A percentile compares a stretch with the other conserved stretches of the same genome.
phyloP scores from a whole-genome alignment of 2,113 vertebrate species.

The Spermophilus dauricus region DNA sequence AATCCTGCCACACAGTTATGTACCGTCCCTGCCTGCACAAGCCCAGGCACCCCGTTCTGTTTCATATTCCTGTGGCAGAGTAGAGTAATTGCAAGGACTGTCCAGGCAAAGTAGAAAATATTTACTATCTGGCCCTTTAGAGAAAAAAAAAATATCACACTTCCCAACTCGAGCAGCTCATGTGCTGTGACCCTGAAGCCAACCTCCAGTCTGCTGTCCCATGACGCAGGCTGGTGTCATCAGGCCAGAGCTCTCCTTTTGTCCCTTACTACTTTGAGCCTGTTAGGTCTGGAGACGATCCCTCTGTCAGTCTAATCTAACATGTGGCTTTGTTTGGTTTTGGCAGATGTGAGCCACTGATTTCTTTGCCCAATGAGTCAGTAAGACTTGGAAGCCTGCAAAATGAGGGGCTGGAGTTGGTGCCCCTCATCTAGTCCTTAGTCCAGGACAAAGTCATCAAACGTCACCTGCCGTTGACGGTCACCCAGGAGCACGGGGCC shows the following conservation, averaged over 20 bases:
- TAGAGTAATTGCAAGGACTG: neutral
- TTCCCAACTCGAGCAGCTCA: neutral
- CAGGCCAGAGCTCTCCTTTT: too few species aligned
- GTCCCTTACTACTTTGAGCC: too few species aligned
- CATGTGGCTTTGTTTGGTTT: neutral
- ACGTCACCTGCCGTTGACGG: too few species aligned
- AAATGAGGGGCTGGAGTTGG: neutral
- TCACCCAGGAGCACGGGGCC: neutral
- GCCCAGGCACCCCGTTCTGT: neutral
- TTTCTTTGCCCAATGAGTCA: slow-evolving; percentile 5
- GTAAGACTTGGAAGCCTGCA: neutral
- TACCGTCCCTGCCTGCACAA: neutral
- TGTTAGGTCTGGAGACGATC: neutral
- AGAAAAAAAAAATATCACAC: neutral
- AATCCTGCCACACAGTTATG: fast-evolving
- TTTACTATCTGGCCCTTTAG: neutral
- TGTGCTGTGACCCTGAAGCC: neutral
- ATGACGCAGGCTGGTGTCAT: neutral
- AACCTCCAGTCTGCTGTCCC: fast-evolving
- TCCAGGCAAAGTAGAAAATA: neutral
- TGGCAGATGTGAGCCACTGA: slow-evolving; percentile 6
- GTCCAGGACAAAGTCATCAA: neutral
- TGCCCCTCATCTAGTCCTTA: neutral
- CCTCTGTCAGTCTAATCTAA: neutral
- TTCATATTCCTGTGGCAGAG: neutral